Conservation (phyloP, 2,888 invertebrate species). For the Drosophila peninsularis region DNA sequence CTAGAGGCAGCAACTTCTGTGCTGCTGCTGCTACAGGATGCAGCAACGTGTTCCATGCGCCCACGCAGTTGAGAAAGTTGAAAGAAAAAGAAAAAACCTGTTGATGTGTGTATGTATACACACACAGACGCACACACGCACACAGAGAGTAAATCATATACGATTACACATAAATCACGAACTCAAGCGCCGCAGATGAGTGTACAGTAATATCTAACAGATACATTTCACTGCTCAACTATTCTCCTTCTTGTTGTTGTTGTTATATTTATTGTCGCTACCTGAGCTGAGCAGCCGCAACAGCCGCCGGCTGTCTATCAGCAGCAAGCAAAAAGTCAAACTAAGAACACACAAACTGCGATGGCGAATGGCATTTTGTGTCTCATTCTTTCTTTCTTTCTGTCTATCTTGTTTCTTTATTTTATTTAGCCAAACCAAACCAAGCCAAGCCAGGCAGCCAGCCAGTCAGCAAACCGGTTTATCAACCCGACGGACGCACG, state of each 20-base stretch:
- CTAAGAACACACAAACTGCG: slow-evolving; percentile 34
- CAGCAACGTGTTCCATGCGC: slow-evolving; percentile 63
- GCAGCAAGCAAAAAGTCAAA: slow-evolving; percentile 52
- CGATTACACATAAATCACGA: slow-evolving; percentile 57
- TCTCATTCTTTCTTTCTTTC: slow-evolving; percentile 27
- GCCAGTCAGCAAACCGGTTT: slow-evolving; percentile 66
- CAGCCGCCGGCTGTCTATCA: slow-evolving; percentile 60
- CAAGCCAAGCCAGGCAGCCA: slow-evolving; percentile 26
- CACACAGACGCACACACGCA: background rate
- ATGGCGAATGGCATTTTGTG: slow-evolving; percentile 48
- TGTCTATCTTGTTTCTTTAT: background rate
- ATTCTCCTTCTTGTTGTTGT: slow-evolving; percentile 10
- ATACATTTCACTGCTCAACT: slow-evolving; percentile 68
- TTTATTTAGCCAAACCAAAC: slow-evolving; percentile 25
- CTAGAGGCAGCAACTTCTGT: slow-evolving; percentile 23
- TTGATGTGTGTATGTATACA: slow-evolving; percentile 34
- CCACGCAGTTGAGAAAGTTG: slow-evolving; percentile 66
- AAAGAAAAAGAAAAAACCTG: slow-evolving; percentile 51
- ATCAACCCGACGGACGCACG: slow-evolving; percentile 70
- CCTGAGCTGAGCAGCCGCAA: slow-evolving; percentile 53
- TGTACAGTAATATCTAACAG: slow-evolving; percentile 72
- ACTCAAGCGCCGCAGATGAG: slow-evolving; percentile 55
- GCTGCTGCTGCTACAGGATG: slow-evolving; percentile 62
- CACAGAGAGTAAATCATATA: slow-evolving; percentile 19
- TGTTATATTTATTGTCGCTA: slow-evolving; percentile 41